Evolutionary conservation across 2,113 vertebrate genomes (phyloP).

Genomic region (Colossoma macropomum): DNA sequence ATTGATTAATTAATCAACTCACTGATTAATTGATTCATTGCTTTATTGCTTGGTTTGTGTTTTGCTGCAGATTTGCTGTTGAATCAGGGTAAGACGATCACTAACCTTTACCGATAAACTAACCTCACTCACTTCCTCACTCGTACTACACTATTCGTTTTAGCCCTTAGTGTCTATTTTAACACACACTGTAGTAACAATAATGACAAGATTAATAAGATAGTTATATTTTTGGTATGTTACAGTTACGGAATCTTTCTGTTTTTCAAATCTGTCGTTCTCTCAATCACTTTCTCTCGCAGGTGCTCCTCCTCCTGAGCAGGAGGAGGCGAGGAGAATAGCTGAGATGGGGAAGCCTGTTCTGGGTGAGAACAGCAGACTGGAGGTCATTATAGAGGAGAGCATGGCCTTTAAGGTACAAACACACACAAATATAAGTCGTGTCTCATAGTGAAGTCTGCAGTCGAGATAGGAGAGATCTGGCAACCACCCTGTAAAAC

Average conservation of each 20-base stretch:
- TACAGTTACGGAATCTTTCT: no score
- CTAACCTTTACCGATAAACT: no score
- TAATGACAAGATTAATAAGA: no score
- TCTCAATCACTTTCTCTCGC: not conserved
- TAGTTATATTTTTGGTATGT: no score
- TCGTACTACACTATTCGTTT: no score
- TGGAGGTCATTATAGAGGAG: constrained; percentile 92
- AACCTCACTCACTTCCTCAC: no score
- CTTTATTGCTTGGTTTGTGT: constrained; percentile 60
- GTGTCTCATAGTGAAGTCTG: no score
- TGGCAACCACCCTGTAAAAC: no score
- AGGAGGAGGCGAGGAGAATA: constrained; percentile 86
- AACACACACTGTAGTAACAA: no score
- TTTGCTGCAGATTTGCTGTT: constrained; percentile 80
- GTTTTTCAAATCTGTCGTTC: no score
- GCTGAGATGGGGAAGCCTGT: constrained; percentile 92
- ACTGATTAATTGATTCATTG: not conserved
- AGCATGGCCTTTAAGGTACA: constrained; percentile 88
- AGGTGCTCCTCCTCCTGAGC: constrained; percentile 79
- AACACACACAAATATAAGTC: not conserved
- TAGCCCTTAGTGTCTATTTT: no score
- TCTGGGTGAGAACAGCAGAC: constrained; percentile 84
- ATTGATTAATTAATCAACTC: not conserved
- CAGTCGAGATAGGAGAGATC: no score
- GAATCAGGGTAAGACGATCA: constrained; percentile 83